A percentile compares a stretch with the other conserved stretches of the same genome.
phyloP scores from a whole-genome alignment of 1,140 invertebrate species.

The Zaprionus ornatus region DNA sequence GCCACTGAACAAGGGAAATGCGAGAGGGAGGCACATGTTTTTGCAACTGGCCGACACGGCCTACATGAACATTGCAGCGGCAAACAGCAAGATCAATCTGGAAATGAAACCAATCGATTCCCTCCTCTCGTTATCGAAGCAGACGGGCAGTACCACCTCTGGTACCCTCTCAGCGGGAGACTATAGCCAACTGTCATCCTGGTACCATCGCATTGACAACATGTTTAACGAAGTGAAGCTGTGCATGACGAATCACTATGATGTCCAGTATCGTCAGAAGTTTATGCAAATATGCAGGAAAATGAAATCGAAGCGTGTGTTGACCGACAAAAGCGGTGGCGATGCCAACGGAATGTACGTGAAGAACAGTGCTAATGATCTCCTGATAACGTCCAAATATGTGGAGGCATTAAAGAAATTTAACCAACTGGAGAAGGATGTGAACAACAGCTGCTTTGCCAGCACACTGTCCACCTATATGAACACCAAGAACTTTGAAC shows the following conservation, averaged over 20 bases:
- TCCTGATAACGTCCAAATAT: conserved; percentile 16
- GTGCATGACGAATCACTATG: conserved; percentile 53
- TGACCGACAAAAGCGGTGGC: conserved; percentile 42
- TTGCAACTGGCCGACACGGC: conserved; percentile 53
- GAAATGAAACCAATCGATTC: not conserved
- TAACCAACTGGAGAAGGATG: conserved; percentile 44
- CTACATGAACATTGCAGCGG: conserved; percentile 15
- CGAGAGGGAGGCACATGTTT: conserved; percentile 45
- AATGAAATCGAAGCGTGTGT: conserved; percentile 26
- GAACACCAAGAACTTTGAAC: conserved; percentile 60
- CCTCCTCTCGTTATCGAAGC: not conserved
- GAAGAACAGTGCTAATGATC: not conserved
- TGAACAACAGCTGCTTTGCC: conserved; percentile 33
- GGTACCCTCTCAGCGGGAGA: conserved; percentile 41
- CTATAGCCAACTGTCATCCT: conserved; percentile 47
- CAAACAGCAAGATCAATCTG: not conserved
- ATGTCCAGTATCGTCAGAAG: conserved; percentile 45
- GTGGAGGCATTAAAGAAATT: conserved; percentile 33
- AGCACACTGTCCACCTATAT: conserved; percentile 53
- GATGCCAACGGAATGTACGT: conserved; percentile 30
- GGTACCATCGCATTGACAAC: conserved; percentile 65
- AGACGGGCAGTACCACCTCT: not conserved
- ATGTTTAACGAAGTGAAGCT: conserved; percentile 49
- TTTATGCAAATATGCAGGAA: conserved; percentile 38
- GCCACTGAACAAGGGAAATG: conserved; percentile 34